These are phyloP conservation scores for Malurus melanocephalus DNA, from an alignment of 2,113 vertebrate genomes.

Conservation along the genomic window DNA sequence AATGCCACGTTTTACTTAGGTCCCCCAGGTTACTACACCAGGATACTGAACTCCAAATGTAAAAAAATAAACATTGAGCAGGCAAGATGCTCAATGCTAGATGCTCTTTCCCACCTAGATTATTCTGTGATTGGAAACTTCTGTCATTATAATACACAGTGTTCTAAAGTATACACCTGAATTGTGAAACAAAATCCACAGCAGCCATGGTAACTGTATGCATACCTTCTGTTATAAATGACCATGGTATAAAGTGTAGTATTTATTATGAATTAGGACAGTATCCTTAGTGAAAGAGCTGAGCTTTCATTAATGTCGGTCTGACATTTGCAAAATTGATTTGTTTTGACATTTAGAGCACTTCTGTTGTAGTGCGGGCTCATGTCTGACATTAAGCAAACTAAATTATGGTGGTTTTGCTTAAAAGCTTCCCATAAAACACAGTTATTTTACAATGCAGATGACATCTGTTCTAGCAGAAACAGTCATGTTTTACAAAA, in stretches of 20 bases:
- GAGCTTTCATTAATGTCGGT: conserved; percentile 55
- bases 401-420: conserved; percentile 58
- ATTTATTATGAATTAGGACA: conserved; percentile 51
- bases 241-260: background rate
- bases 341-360: conserved; percentile 76
- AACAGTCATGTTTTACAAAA: background rate
- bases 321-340: conserved; percentile 77
- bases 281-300: conserved; percentile 15
- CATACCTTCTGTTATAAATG: background rate
- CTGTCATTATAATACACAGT: background rate
- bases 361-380: conserved; percentile 47
- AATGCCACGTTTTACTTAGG: background rate
- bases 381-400: conserved; percentile 67
- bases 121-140: background rate
- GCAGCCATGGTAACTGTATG: background rate
- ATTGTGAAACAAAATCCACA: background rate
- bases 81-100: background rate
- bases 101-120: background rate
- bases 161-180: background rate
- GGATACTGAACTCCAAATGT: background rate
- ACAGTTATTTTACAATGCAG: conserved; percentile 4
- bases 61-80: background rate
- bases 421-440: conserved; percentile 58
- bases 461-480: background rate
- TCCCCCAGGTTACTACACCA: background rate